phyloP scores from a whole-genome alignment of 2,797 vertebrate genomes.

The Myotis findleyi region DNA sequence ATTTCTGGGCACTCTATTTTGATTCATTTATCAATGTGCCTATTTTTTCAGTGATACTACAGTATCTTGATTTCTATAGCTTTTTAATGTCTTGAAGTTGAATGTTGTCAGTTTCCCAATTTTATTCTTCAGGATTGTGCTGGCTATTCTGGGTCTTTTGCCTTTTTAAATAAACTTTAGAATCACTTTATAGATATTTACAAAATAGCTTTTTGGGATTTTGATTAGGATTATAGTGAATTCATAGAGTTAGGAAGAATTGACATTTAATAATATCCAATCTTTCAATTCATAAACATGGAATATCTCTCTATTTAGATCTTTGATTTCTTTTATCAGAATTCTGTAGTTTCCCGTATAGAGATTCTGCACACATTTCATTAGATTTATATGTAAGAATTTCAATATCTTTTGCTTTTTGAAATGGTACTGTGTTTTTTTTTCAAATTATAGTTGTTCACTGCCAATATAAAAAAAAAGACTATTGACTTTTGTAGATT shows the following conservation, averaged over 20 bases:
- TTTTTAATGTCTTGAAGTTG: neutral
- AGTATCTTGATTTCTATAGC: neutral
- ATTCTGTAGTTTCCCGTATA: neutral
- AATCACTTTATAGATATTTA: neutral
- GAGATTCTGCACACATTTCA: neutral
- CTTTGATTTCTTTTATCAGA: neutral
- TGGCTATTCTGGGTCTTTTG: neutral
- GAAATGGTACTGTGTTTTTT: neutral
- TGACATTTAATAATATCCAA: neutral
- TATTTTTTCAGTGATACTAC: neutral
- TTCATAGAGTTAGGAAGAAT: neutral
- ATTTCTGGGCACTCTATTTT: neutral
- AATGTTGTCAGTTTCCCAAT: neutral
- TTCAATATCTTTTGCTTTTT: neutral
- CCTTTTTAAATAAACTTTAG: neutral
- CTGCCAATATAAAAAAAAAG: neutral
- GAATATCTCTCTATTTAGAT: neutral
- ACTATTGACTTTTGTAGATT: neutral
- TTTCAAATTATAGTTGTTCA: constrained; percentile 24
- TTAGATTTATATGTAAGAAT: neutral
- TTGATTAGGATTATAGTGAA: neutral
- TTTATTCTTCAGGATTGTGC: neutral
- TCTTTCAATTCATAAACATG: neutral
- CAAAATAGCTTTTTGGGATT: neutral
- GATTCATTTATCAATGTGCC: neutral